Percentiles rank a stretch among this genome's conserved stretches.
These are phyloP conservation scores for Chloroclysta siterata DNA, from an alignment of 2,888 invertebrate genomes.

Conservation along the genomic window DNA sequence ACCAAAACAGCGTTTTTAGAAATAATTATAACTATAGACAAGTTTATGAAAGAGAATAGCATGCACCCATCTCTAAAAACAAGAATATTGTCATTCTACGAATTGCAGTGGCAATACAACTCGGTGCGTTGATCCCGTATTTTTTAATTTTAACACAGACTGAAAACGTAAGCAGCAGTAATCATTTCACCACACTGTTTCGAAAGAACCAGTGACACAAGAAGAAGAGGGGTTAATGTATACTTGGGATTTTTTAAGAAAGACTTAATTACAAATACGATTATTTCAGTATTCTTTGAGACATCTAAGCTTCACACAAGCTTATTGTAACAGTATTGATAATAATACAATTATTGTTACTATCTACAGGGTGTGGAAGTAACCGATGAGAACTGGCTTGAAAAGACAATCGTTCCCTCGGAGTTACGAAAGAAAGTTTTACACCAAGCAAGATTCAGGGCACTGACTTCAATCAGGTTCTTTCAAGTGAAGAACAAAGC, in stretches of 20 bases:
- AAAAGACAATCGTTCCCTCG: slow-evolving; percentile 71
- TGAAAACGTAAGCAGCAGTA: too few relatives aligned
- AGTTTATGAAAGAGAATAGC: slow-evolving; percentile 79
- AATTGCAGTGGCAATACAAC: slow-evolving; percentile 83
- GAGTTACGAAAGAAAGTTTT: slow-evolving; percentile 77
- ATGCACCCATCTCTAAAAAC: slow-evolving; percentile 75
- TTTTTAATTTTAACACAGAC: too few relatives aligned
- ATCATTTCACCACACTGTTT: too few relatives aligned
- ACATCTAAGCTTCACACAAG: too few relatives aligned
- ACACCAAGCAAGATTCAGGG: slow-evolving; percentile 78
- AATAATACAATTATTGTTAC: not conserved
- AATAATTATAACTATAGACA: slow-evolving; percentile 76
- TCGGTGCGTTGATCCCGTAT: slow-evolving; percentile 56
- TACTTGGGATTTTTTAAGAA: not conserved
- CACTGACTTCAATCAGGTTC: slow-evolving; percentile 74
- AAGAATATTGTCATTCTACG: slow-evolving; percentile 79
- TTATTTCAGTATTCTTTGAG: too few relatives aligned
- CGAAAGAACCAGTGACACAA: too few relatives aligned
- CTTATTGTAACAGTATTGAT: too few relatives aligned
- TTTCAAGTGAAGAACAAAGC: slow-evolving; percentile 80
- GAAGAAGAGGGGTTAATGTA: too few relatives aligned
- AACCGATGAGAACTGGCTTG: slow-evolving; percentile 76
- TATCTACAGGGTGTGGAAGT: slow-evolving; percentile 71
- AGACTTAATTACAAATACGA: too few relatives aligned
- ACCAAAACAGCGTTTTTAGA: slow-evolving; percentile 79